A percentile compares a stretch with the other conserved stretches of the same genome.
Conservation (phyloP, 2,797 vertebrate species). For the Allochrocebus solatus region DNA sequence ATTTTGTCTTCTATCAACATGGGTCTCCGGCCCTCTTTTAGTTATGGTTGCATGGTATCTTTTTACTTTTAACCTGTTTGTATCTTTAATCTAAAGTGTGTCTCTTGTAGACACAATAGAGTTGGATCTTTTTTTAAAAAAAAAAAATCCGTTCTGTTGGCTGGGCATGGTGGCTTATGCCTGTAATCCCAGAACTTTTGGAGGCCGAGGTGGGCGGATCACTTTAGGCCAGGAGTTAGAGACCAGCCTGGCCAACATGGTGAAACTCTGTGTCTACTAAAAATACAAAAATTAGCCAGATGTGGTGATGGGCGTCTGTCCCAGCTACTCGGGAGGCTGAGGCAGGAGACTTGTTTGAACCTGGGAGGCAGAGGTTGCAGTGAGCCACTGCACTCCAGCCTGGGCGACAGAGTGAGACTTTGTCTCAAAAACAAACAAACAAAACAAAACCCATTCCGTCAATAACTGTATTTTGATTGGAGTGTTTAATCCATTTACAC, state of each 20-base stretch:
- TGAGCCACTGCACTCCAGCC: no score
- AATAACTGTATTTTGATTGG: not conserved
- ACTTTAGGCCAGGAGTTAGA: not conserved
- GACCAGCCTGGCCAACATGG: not conserved
- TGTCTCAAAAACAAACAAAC: not conserved
- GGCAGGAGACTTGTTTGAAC: not conserved
- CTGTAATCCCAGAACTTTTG: not conserved
- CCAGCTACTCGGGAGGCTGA: not conserved
- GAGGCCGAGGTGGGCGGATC: not conserved
- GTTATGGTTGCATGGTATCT: not conserved
- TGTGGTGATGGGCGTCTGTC: not conserved
- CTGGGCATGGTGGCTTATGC: not conserved
- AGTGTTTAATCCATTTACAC: not conserved
- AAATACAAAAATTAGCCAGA: not conserved
- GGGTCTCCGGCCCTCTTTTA: not conserved
- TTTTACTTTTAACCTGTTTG: not conserved
- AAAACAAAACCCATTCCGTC: not conserved
- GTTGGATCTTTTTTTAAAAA: not conserved
- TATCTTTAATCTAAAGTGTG: not conserved
- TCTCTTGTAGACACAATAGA: not conserved
- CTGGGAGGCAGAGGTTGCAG: not conserved
- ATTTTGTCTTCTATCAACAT: not conserved
- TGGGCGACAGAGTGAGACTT: not conserved
- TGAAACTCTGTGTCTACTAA: not conserved
- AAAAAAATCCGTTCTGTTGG: not conserved